Conservation (phyloP, 1,140 invertebrate genomes). For the Leucophenga varia region DNA sequence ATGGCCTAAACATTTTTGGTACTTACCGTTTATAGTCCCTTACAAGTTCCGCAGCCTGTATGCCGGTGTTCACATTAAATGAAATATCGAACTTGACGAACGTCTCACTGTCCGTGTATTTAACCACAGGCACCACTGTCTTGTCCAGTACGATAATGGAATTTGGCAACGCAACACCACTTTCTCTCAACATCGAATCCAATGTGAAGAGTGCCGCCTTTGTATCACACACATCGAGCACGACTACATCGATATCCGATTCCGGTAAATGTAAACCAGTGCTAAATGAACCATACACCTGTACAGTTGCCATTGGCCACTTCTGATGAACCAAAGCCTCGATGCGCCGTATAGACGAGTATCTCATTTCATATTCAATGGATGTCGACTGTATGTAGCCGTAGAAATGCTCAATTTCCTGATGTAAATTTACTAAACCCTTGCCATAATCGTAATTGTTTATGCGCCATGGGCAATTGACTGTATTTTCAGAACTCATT, state of each 20-base stretch:
- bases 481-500: too few relatives aligned
- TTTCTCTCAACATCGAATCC: slow-evolving; percentile 14
- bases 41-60: slow-evolving; percentile 29
- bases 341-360: slow-evolving; percentile 21
- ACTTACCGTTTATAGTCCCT: slow-evolving; percentile 19
- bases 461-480: slow-evolving; percentile 20
- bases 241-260: slow-evolving; percentile 31
- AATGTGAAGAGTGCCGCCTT: slow-evolving; percentile 18
- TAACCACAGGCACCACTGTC: slow-evolving; percentile 32
- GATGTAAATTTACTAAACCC: slow-evolving; percentile 24
- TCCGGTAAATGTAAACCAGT: slow-evolving; percentile 27
- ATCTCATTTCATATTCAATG: slow-evolving; percentile 23
- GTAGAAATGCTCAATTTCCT: slow-evolving; percentile 35
- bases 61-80: slow-evolving; percentile 29
- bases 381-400: slow-evolving; percentile 24
- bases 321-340: slow-evolving; percentile 18
- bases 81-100: slow-evolving; percentile 33
- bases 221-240: slow-evolving; percentile 12
- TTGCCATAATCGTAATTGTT: slow-evolving; percentile 18
- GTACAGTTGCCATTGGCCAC: slow-evolving; percentile 25
- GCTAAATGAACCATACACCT: slow-evolving; percentile 33
- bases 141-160: slow-evolving; percentile 28
- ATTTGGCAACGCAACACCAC: slow-evolving; percentile 11
- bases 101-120: slow-evolving; percentile 30
- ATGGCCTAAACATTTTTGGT: too few relatives aligned